These are phyloP conservation scores for Sepioteuthis lessoniana DNA, from an alignment of 2,888 invertebrate genomes.

Conservation along the genomic window DNA sequence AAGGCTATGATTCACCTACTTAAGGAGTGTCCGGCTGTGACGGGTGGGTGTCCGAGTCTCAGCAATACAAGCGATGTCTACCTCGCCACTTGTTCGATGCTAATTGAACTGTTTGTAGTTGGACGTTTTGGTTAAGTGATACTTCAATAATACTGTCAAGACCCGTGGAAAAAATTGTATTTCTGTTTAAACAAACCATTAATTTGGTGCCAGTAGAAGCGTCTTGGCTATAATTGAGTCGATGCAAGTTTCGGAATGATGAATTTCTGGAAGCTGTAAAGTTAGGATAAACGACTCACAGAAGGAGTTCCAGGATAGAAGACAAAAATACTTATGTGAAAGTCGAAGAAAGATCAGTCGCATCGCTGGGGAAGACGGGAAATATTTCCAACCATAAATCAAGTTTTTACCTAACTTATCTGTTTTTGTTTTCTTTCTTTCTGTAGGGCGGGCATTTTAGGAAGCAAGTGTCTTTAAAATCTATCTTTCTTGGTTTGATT, in stretches of 20 bases:
- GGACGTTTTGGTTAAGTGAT: background rate
- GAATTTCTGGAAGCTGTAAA: background rate
- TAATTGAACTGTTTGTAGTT: slow-evolving; percentile 18
- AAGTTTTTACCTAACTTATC: too few species aligned
- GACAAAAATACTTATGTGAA: too few species aligned
- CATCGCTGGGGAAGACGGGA: too few species aligned
- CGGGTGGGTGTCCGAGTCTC: background rate
- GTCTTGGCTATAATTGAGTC: background rate
- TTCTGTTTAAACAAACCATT: background rate
- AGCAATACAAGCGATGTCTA: background rate
- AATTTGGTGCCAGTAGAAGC: background rate
- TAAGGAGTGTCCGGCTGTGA: background rate
- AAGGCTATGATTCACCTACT: background rate
- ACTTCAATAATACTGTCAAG: background rate
- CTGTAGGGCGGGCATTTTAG: too few species aligned
- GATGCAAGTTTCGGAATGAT: background rate
- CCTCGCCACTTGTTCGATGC: background rate
- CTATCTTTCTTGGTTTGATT: too few species aligned
- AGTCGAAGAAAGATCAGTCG: too few species aligned
- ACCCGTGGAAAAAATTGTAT: background rate
- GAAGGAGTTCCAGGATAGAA: background rate
- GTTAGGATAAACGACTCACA: background rate
- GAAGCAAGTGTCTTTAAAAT: too few species aligned
- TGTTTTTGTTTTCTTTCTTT: too few species aligned
- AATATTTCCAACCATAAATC: too few species aligned